These are phyloP conservation scores for Myanophis thanlyinensis DNA, from an alignment of 2,113 vertebrate species.

Conservation along the genomic window DNA sequence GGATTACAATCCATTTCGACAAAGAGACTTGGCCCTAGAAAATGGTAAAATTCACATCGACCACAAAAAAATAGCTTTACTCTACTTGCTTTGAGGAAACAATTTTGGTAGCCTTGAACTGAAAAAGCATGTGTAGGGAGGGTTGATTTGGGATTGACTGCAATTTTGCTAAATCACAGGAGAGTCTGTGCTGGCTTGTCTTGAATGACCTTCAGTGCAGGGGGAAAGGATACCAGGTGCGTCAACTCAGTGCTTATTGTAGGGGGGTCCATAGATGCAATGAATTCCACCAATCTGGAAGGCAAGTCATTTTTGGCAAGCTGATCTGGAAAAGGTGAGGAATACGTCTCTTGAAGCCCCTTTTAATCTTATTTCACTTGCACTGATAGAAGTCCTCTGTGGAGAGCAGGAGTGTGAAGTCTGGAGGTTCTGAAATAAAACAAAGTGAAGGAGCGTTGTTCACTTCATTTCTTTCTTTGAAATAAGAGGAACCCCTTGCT, in stretches of 20 bases:
- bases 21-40: background rate
- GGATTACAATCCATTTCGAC: background rate
- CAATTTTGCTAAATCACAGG: background rate
- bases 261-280: background rate
- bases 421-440: background rate
- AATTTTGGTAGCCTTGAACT: background rate
- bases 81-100: background rate
- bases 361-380: background rate
- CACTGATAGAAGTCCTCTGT: background rate
- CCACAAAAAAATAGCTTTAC: background rate
- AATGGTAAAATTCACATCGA: background rate
- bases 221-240: background rate
- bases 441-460: background rate
- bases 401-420: background rate
- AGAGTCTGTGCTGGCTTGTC: background rate
- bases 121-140: background rate
- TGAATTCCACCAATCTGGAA: background rate
- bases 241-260: background rate
- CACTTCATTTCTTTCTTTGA: background rate
- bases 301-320: background rate
- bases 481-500: background rate
- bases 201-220: background rate
- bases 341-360: background rate
- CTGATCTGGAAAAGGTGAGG: background rate
- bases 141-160: background rate